Evolutionary conservation across 2,888 invertebrate species (phyloP).

Genomic region (Noctua janthe): DNA sequence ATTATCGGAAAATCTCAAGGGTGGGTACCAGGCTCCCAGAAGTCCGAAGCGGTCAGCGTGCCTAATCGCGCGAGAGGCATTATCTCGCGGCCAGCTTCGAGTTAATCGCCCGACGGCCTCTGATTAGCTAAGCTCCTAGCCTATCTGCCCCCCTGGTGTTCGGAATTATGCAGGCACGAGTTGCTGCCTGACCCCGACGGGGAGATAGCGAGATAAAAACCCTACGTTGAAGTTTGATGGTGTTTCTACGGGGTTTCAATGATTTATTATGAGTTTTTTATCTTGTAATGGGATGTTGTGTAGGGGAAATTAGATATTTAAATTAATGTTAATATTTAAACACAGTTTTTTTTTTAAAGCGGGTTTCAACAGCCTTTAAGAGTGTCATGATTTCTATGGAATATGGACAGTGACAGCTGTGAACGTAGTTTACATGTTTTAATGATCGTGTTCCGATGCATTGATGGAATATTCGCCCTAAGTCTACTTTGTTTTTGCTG

Average conservation of each 20-base stretch:
- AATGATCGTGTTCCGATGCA: background rate
- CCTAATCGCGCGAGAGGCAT: constrained; percentile 88
- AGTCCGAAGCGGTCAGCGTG: constrained; percentile 85
- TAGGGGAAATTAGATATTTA: constrained; percentile 57
- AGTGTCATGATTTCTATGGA: background rate
- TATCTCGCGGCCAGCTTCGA: constrained; percentile 84
- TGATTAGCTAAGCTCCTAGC: constrained; percentile 88
- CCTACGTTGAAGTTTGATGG: constrained; percentile 67
- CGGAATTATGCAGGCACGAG: constrained; percentile 87
- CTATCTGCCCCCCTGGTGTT: constrained; percentile 83
- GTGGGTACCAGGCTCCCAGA: constrained; percentile 80
- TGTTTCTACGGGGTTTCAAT: constrained; percentile 68
- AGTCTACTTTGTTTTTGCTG: background rate
- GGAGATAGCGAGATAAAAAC: constrained; percentile 76
- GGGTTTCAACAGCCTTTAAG: background rate
- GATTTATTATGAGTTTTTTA: constrained; percentile 70
- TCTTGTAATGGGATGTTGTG: constrained; percentile 61
- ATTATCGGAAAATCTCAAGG: constrained; percentile 79
- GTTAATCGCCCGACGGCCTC: constrained; percentile 86
- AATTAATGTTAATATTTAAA: constrained; percentile 41
- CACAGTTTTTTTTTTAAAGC: background rate
- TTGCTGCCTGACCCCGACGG: constrained; percentile 74
- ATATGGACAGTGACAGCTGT: background rate
- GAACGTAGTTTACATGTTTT: background rate
- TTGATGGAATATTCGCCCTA: background rate